Evolutionary conservation across 1,140 invertebrate genomes (phyloP), one percentile per base, ranked within the genome.

Genomic region (Eubasilissa regina): DNA sequence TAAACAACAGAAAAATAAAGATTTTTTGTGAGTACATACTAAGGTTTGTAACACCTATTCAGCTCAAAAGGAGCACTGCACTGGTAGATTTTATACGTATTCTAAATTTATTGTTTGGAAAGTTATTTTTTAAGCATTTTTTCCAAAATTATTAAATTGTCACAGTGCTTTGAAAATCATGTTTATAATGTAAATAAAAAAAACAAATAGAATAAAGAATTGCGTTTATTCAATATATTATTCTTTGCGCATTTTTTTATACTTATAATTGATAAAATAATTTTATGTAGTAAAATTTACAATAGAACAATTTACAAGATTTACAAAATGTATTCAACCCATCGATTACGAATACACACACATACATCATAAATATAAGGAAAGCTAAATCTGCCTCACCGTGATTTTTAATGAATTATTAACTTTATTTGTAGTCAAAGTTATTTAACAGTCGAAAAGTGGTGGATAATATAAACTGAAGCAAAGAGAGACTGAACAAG

Each of bases 221-320:
- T 78, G 76, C 66, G 35, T 78, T 78, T 78, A 68, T 70, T 75
- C 72, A 75, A 80, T 80, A 80, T 82, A 82, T 81, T 79, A 79
- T 82, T 82, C 81, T 79, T 82, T 82, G 81, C 81, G 78, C 58
- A 76, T 21, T 70, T 62, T 25, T 78, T 77, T 77, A 77, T 82
- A 55, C 25, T 35, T 75, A 51, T 79, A 82, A 47, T 72, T 79
- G 77, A 81, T 78, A 81, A 81, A 81, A 81, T 81, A 78, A 62
- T 66, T 78, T 82, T 82, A 78, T 72, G 73, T 82, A 72, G 76
- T 82, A 79, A 79, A 82, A 82, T 82, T 79, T 82, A 82, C 78
- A 78, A 64, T 76, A 81, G 70, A 78, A 81, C 45, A 82, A 80
- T 82, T 79, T 82, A 82, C 81, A 82, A 79, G 78, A 82, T 82